Base-by-base conservation (phyloP, 2,888 invertebrate species). In the Chloroclystis v-ata region DNA sequence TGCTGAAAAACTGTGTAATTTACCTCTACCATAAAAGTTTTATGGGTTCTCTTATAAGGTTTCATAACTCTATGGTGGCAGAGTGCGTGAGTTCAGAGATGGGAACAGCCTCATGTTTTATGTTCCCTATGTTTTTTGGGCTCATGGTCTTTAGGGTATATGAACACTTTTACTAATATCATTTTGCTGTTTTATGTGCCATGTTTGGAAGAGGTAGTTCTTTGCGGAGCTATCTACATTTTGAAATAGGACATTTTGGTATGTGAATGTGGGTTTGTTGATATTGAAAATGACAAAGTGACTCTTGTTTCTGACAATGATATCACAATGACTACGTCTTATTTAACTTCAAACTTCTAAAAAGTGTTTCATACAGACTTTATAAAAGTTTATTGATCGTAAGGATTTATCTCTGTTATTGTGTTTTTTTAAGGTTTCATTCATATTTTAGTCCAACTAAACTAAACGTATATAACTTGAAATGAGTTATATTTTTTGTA, bases 21-120 rank as follows among this genome's bases (percentile, higher is more conserved):
- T 74, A 87, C 86, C 74, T 85, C 74, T 47, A 82, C 68, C 81
- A 82, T 84, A 57, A 79, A 78, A 28, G 65, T 60, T 72, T 86
- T 86, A 60, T 85, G 82, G 50, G 72, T 65, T 59, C 77, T 74
- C 52, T 75, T 78, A 62, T 87, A 87, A 35, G 86, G 86, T 75
- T 81, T 87, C 86, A 87, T 86, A 50, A 57, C 57, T 55, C 28
- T 46, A 35, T 20, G 20, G 20, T 20, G 20, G 20, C 5, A 20
- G 2, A 5, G 20, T 20, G 20, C 5, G 5, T 20, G 20, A 4
- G 20, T 20, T 20, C 20, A 20, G 5, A 42, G 14, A 32, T 37
- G 42, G 49, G 37, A 46, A 33, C 39, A 38, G 12, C 13, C 26
- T 28, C 43, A 50, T 50, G 43, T n/a, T n/a, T n/a, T n/a, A n/a